phyloP scores from a whole-genome alignment of 1,140 invertebrate genomes.

The Lucilia sericata region DNA sequence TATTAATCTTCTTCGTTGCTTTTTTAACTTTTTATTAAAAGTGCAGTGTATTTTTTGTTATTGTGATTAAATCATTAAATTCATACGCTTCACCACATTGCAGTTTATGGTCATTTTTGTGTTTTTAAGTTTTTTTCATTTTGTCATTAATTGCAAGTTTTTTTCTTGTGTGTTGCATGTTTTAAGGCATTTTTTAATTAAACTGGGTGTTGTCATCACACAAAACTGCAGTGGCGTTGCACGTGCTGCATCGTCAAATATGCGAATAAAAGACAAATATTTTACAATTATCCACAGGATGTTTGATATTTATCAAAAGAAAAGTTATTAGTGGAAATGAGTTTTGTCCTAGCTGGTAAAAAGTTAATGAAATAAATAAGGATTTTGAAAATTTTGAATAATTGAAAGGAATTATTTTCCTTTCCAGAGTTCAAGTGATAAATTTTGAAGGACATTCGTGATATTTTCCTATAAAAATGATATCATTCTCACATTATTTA shows the following conservation, averaged over 20 bases:
- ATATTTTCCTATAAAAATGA: too few relatives aligned
- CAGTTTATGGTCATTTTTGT: slow-evolving; percentile 20
- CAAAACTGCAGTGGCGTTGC: slow-evolving; percentile 27
- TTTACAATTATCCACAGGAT: slow-evolving; percentile 44
- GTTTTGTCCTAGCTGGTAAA: background rate
- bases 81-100: slow-evolving; percentile 46
- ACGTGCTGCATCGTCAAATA: slow-evolving; percentile 23
- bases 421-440: too few relatives aligned
- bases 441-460: too few relatives aligned
- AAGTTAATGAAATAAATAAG: background rate
- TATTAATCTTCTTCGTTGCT: too few relatives aligned
- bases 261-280: slow-evolving; percentile 32
- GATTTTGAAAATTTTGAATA: background rate
- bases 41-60: slow-evolving; percentile 40
- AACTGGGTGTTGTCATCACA: slow-evolving; percentile 42
- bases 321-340: slow-evolving; percentile 27
- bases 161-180: slow-evolving; percentile 25
- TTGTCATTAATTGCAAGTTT: slow-evolving; percentile 28
- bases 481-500: too few relatives aligned
- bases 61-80: slow-evolving; percentile 50
- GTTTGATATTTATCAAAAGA: slow-evolving; percentile 41
- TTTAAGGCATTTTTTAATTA: slow-evolving; percentile 44
- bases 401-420: background rate
- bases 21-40: background rate
- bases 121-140: background rate